phyloP scores from a whole-genome alignment of 92 coral and sea anemone species.

The Plumapathes pennacea region DNA sequence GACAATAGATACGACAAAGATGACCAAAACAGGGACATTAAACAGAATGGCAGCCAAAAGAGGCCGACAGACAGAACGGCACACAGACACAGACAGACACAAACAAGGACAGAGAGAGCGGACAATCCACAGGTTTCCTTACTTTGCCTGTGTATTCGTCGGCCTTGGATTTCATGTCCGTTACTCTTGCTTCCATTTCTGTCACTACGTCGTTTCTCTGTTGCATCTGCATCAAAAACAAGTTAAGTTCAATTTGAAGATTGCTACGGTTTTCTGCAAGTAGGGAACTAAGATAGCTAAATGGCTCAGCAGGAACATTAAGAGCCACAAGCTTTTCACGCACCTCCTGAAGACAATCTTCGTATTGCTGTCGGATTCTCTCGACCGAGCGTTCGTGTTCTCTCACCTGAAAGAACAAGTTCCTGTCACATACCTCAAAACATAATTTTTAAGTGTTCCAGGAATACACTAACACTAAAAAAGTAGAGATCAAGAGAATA shows the following conservation, averaged over 20 bases:
- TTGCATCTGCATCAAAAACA: constrained; percentile 70
- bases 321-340: constrained; percentile 2
- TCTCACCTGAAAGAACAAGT: constrained; percentile 67
- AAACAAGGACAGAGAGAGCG: not conserved
- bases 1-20: not conserved
- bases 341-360: constrained; percentile 93
- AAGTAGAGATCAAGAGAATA: no score
- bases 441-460: no score
- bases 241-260: not conserved
- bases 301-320: not conserved
- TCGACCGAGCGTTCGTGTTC: constrained; percentile 85
- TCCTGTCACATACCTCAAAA: no score
- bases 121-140: not conserved
- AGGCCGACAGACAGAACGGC: no score
- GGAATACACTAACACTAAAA: no score
- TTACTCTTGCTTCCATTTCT: constrained; percentile 73
- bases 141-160: constrained; percentile 88
- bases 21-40: not conserved
- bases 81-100: no score
- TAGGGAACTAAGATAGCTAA: not conserved
- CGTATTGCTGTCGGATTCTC: constrained; percentile 81
- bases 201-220: constrained; percentile 81
- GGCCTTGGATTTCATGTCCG: constrained; percentile 82
- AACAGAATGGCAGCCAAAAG: not conserved
- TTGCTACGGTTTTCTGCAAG: not conserved